Evolutionary conservation across 2,888 invertebrate species (phyloP).

Genomic region (Leptinotarsa juncta): DNA sequence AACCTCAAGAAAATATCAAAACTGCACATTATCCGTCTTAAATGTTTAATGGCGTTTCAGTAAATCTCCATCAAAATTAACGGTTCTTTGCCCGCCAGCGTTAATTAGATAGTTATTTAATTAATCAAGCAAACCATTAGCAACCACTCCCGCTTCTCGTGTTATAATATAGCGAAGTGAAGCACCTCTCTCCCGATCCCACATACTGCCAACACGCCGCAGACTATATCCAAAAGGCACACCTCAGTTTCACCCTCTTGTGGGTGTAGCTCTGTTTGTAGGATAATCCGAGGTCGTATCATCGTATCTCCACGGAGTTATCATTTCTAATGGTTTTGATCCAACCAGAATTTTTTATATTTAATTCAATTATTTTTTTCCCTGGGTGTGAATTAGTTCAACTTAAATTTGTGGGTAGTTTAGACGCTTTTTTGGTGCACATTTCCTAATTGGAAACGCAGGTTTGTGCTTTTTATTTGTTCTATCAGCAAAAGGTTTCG

Average conservation of each 20-base stretch:
- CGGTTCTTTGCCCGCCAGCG: neutral
- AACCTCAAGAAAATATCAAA: neutral
- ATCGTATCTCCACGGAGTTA: neutral
- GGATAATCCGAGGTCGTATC: constrained; percentile 5
- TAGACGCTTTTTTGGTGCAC: neutral
- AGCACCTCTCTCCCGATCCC: constrained; percentile 8
- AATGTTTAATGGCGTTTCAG: neutral
- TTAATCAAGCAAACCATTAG: constrained; percentile 13
- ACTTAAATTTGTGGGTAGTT: neutral
- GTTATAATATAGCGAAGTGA: neutral
- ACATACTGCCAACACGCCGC: constrained; percentile 11
- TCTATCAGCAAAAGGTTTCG: too few relatives aligned
- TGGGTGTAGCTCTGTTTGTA: constrained; percentile 10
- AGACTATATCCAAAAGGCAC: constrained; percentile 8
- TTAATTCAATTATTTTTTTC: neutral
- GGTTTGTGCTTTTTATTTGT: neutral
- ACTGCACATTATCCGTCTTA: neutral
- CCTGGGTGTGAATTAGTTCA: neutral
- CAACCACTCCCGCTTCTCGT: constrained; percentile 17
- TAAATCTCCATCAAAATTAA: constrained; percentile 14
- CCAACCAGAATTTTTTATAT: neutral
- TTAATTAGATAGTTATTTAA: constrained; percentile 16
- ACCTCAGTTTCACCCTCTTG: constrained; percentile 15
- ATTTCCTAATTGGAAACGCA: neutral
- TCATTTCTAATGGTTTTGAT: neutral